phyloP scores from a whole-genome alignment of 2,888 invertebrate species.

The Cancer borealis region DNA sequence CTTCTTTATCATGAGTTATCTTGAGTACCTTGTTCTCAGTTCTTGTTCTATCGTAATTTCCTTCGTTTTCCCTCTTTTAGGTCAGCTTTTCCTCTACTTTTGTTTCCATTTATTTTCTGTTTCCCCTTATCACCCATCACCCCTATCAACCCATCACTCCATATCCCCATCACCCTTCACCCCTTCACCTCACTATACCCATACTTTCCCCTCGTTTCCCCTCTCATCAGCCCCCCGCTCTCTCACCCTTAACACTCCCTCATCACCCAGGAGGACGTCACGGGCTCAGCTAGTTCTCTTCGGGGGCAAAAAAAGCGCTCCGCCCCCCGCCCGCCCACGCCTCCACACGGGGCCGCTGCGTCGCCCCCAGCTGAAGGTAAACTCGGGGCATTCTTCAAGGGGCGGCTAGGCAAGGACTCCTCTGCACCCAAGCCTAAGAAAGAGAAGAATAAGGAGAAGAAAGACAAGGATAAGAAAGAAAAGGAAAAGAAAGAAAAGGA shows the following conservation, averaged over 20 bases:
- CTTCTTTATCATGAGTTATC: neutral
- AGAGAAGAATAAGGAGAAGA: neutral
- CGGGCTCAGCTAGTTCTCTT: neutral
- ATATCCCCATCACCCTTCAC: neutral
- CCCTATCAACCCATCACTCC: neutral
- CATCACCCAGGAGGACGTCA: neutral
- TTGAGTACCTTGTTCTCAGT: neutral
- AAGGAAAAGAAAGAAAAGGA: neutral
- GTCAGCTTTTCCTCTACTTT: neutral
- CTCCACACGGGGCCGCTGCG: neutral
- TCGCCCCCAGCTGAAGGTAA: slow-evolving; percentile 4
- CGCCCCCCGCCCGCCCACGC: neutral
- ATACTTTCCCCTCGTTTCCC: neutral
- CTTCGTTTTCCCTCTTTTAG: neutral
- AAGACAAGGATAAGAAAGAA: neutral
- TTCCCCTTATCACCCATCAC: neutral
- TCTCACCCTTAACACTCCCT: neutral
- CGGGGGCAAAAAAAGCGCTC: neutral
- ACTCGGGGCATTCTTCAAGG: slow-evolving; percentile 15
- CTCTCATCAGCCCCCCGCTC: neutral
- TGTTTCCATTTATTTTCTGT: neutral
- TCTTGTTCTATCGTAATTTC: neutral
- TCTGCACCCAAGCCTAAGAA: neutral
- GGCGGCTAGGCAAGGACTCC: neutral
- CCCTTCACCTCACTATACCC: neutral